Evolutionary conservation across 2,888 invertebrate species (phyloP).

Genomic region (Caradrina kadenii): DNA sequence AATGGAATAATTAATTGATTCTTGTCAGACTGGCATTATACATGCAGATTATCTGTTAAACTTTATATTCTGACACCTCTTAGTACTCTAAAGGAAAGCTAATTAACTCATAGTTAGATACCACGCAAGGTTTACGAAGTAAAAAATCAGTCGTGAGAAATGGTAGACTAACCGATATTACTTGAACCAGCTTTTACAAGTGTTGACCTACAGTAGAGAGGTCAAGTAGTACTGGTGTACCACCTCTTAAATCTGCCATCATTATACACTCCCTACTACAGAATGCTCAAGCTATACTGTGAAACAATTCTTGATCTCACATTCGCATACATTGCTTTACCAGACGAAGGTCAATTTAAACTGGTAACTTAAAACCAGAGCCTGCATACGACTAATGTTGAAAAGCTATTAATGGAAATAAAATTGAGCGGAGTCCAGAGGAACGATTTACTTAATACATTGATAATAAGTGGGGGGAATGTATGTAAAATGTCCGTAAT

Average conservation of each 20-base stretch:
- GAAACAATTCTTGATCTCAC: constrained; percentile 20
- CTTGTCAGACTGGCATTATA: constrained; percentile 30
- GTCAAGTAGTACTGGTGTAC: constrained; percentile 29
- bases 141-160: constrained; percentile 53
- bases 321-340: constrained; percentile 27
- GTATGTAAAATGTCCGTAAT: constrained; percentile 88
- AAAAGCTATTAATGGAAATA: constrained; percentile 87
- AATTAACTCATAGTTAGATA: constrained; percentile 50
- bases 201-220: constrained; percentile 23
- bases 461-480: constrained; percentile 87
- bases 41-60: constrained; percentile 36
- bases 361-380: constrained; percentile 48
- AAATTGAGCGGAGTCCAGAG: constrained; percentile 83
- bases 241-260: constrained; percentile 50
- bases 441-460: constrained; percentile 88
- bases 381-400: constrained; percentile 70
- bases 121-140: constrained; percentile 36
- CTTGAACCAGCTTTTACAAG: constrained; percentile 29
- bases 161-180: constrained; percentile 21
- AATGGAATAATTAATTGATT: constrained; percentile 58
- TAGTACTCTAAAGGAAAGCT: constrained; percentile 27
- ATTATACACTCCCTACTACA: constrained; percentile 40
- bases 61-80: constrained; percentile 44
- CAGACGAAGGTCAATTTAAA: constrained; percentile 42
- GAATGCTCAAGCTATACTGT: constrained; percentile 37